Base-by-base conservation (phyloP, 2,888 invertebrate genomes). In the Heterodera filipjevi region DNA sequence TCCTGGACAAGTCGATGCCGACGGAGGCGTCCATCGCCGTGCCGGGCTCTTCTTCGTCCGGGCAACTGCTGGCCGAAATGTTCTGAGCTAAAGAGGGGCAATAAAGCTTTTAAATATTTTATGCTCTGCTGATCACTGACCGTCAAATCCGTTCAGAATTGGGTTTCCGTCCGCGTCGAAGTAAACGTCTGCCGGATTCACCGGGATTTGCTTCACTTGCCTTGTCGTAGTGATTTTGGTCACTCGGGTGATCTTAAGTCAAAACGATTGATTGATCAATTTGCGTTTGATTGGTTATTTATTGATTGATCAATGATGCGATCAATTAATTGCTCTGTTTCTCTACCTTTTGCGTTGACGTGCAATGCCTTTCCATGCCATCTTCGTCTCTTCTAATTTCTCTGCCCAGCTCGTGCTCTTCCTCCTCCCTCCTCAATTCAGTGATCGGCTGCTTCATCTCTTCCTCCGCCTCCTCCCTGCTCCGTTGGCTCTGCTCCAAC, bases 171-270 rank as follows among this genome's bases (percentile, higher is more conserved):
- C 82, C 0, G 86, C 81, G 78, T 89, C 89, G 74, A 89, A 89
- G 80, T 84, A 86, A 71, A 89, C 83, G 76, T 88, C 86, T n/a
- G 84, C 84, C 5, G 86, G 85, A 32, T 82, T 79, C 27, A 88
- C 85, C 14, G 88, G 88, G 39, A 89, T 84, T 80, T 89, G 89
- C 8, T 86, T 82, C 5, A 89, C 84, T 30, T 87, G 86, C 33
- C 89, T 81, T 19, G 89, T 89, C 30, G 89, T 89, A 32, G 89
- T 89, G 70, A 89, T 86, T 81, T 89, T 89, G 35, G 89, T 89
- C 33, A 89, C 87, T 33, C 87, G 84, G 22, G 89, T 89, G 46
- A 89, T 87, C 88, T 89, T 59, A 71, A 82, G 35, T 6, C 19
- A 75, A 33, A 77, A 77, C 44, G n/a, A 39, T 39, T 10, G 39